phyloP scores from a whole-genome alignment of 2,113 vertebrate genomes.

The Plestiodon gilberti region DNA sequence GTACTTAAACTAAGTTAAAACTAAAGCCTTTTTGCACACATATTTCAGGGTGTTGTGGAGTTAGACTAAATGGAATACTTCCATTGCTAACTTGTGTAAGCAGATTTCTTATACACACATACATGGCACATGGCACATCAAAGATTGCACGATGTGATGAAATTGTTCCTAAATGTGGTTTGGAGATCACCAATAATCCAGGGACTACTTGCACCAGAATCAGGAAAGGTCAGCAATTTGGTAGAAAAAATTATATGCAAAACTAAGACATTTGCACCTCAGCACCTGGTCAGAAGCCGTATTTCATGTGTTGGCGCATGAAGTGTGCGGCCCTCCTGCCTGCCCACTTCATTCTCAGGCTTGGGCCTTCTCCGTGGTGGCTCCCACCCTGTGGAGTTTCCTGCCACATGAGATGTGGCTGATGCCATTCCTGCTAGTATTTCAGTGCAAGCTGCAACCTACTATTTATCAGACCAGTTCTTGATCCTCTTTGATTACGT shows the following conservation, averaged over 20 bases:
- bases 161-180: not conserved
- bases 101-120: not conserved
- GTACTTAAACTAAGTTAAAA: too few relatives aligned
- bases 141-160: not conserved
- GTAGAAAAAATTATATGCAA: not conserved
- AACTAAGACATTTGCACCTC: not conserved
- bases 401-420: not conserved
- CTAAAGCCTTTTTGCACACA: too few relatives aligned
- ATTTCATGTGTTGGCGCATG: not conserved
- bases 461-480: too few relatives aligned
- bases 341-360: too few relatives aligned
- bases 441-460: too few relatives aligned
- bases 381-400: too few relatives aligned
- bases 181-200: not conserved
- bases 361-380: too few relatives aligned
- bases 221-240: not conserved
- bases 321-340: too few relatives aligned
- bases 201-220: not conserved
- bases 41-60: not conserved
- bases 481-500: too few relatives aligned
- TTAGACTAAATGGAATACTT: not conserved
- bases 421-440: too few relatives aligned
- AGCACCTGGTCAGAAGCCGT: not conserved
- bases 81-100: not conserved
- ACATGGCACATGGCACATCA: not conserved